Evolutionary conservation across 2,888 invertebrate species (phyloP).

Genomic region (Agrilus cyanescens): DNA sequence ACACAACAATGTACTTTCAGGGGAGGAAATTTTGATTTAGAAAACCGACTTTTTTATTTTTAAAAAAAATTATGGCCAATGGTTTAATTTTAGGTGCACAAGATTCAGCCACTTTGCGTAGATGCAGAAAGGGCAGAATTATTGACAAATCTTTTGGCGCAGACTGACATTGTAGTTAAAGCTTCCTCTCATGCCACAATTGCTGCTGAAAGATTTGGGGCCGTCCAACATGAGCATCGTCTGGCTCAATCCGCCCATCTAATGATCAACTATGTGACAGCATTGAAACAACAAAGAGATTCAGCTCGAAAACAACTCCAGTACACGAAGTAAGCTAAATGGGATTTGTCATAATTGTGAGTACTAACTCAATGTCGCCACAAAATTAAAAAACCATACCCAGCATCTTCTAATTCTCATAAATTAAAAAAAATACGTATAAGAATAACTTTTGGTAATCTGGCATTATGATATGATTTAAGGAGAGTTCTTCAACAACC

Average conservation of each 20-base stretch:
- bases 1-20: no score
- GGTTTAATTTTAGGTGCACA: conserved; percentile 18
- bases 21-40: no score
- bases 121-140: conserved; percentile 41
- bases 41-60: no score
- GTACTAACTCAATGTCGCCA: no score
- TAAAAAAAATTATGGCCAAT: no score
- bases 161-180: conserved; percentile 33
- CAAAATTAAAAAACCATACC: no score
- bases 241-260: conserved; percentile 44
- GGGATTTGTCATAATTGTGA: no score
- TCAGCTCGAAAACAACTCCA: conserved; percentile 43
- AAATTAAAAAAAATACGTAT: no score
- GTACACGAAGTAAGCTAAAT: conserved; percentile 39
- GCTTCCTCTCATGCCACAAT: conserved; percentile 29
- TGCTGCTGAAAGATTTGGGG: conserved; percentile 38
- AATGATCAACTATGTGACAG: conserved; percentile 46
- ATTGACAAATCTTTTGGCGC: conserved; percentile 38
- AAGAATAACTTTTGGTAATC: background rate
- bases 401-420: no score
- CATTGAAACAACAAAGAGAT: conserved; percentile 42
- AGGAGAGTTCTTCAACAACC: conserved; percentile 30
- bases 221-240: conserved; percentile 46
- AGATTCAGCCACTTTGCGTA: conserved; percentile 37
- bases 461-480: conserved; percentile 11